Evolutionary conservation across 1,140 invertebrate genomes (phyloP).

Genomic region (Drosophila sechellia): DNA sequence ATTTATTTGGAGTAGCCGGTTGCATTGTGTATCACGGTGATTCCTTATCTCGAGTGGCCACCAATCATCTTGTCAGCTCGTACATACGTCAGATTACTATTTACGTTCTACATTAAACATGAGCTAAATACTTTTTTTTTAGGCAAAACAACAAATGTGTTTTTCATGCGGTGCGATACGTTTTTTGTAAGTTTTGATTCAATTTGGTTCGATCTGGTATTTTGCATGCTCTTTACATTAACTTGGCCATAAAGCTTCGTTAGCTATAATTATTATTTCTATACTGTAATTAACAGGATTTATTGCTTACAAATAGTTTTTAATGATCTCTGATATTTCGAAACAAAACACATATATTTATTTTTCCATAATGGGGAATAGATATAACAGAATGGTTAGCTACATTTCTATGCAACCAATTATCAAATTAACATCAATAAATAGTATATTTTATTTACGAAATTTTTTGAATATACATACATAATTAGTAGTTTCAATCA

Average conservation of each 20-base stretch:
- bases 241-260: slow-evolving; percentile 5
- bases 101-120: slow-evolving; percentile 17
- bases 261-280: slow-evolving; percentile 9
- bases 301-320: too few relatives aligned
- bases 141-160: neutral
- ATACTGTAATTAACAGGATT: too few relatives aligned
- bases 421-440: too few relatives aligned
- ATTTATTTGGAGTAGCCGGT: slow-evolving; percentile 31
- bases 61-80: slow-evolving; percentile 29
- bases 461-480: too few relatives aligned
- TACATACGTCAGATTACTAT: slow-evolving; percentile 29
- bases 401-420: too few relatives aligned
- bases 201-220: slow-evolving; percentile 19
- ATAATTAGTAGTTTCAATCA: too few relatives aligned
- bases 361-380: too few relatives aligned
- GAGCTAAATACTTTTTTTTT: slow-evolving; percentile 21
- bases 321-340: too few relatives aligned
- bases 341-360: too few relatives aligned
- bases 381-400: too few relatives aligned
- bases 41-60: slow-evolving; percentile 31
- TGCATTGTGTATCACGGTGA: slow-evolving; percentile 32
- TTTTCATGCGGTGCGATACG: slow-evolving; percentile 2
- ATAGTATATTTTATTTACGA: too few relatives aligned
- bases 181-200: slow-evolving; percentile 15
- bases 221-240: slow-evolving; percentile 15